Percentiles rank a stretch among this genome's conserved stretches.
Evolutionary conservation across 2,797 vertebrate species (phyloP).

Genomic region (Vireo griseus): DNA sequence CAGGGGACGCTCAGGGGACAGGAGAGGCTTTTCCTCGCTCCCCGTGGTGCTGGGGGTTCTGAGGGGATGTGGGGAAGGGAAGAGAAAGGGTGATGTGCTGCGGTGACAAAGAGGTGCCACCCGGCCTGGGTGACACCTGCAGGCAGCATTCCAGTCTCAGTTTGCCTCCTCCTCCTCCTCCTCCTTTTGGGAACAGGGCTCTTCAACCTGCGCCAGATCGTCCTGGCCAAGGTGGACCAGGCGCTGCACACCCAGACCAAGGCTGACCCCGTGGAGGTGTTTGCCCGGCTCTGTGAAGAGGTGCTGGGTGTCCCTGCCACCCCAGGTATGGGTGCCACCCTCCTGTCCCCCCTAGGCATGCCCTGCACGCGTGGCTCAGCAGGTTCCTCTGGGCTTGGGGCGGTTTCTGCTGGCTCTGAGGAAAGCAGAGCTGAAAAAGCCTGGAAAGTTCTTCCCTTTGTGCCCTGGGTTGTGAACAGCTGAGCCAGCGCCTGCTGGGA

Average conservation of each 20-base stretch:
- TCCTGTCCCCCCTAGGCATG: background rate
- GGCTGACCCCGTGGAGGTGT: constrained; percentile 86
- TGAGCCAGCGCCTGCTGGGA: background rate
- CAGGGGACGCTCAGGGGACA: background rate
- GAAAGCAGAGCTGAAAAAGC: background rate
- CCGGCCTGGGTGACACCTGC: rapidly evolving
- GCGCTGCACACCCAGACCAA: constrained; percentile 85
- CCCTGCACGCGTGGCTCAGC: background rate
- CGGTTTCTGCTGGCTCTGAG: background rate
- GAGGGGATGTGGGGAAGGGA: rapidly evolving
- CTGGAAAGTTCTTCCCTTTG: background rate
- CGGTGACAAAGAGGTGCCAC: background rate
- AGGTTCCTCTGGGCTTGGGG: background rate
- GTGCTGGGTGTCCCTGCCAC: constrained; percentile 89
- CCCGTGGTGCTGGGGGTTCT: rapidly evolving
- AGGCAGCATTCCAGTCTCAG: background rate
- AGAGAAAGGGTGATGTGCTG: background rate
- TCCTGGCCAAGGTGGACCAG: constrained; percentile 94
- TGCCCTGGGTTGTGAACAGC: background rate
- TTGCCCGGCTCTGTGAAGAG: constrained; percentile 84
- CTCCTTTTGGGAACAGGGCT: constrained; percentile 75
- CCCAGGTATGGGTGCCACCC: constrained; percentile 70
- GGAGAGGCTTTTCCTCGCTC: background rate
- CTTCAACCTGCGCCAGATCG: constrained; percentile 94
- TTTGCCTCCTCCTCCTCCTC: background rate